Conservation (phyloP, 2,113 vertebrate species). For the Oreochromis spilurus region DNA sequence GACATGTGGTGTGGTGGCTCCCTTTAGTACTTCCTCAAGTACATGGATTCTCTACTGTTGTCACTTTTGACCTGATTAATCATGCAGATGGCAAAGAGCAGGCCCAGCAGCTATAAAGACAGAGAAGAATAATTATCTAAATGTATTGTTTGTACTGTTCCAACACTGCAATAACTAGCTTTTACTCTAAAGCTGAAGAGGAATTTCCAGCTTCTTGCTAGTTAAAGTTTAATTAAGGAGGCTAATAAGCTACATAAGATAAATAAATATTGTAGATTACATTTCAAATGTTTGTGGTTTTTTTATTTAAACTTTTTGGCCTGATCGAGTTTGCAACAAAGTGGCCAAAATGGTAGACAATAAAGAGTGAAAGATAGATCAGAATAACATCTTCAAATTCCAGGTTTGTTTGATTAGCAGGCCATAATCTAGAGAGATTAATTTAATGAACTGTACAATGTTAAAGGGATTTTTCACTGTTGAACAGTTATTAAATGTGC, state of each 20-base stretch:
- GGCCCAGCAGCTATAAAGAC: neutral
- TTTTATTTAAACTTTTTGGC: neutral
- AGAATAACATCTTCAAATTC: neutral
- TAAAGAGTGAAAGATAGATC: neutral
- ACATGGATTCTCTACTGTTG: neutral
- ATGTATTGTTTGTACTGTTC: neutral
- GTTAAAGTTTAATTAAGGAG: neutral
- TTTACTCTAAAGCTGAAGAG: neutral
- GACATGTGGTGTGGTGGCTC: neutral
- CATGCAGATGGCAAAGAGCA: neutral
- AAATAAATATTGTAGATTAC: neutral
- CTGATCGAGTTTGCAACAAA: neutral
- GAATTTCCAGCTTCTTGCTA: neutral
- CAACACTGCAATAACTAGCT: neutral
- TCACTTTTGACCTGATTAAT: neutral
- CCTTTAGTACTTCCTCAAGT: neutral
- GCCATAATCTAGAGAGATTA: neutral
- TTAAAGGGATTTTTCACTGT: neutral
- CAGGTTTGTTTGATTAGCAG: neutral
- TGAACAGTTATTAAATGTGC: neutral
- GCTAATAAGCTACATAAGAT: neutral
- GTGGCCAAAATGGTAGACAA: neutral
- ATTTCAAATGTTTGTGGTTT: too few relatives aligned
- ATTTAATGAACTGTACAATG: too few relatives aligned
- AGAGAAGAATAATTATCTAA: neutral